Conservation (phyloP, 92 coral and sea anemone genomes). For the Epizoanthus fatuus region DNA sequence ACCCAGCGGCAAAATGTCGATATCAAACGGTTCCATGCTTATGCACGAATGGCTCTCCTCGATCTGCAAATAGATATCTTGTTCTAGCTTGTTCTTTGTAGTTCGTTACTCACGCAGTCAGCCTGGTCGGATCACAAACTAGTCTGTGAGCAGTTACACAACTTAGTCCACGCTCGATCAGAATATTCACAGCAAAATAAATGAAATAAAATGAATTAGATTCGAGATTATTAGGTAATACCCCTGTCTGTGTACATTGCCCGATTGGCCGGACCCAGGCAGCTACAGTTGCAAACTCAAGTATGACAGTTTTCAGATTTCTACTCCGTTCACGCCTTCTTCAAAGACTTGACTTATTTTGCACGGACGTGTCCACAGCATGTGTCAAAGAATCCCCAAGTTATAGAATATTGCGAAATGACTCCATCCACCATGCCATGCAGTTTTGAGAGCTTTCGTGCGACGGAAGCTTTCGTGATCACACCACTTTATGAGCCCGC, state of each 20-base stretch:
- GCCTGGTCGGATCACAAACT: not conserved
- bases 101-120: not conserved
- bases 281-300: too few species aligned
- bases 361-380: not conserved
- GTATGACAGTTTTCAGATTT: too few species aligned
- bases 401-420: conserved; percentile 13
- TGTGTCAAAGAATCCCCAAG: not conserved
- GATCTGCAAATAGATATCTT: not conserved
- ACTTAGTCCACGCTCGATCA: not conserved
- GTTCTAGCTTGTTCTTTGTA: not conserved
- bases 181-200: not conserved
- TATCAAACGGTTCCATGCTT: conserved; percentile 80
- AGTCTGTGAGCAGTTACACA: not conserved
- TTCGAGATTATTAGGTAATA: not conserved
- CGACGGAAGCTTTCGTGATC: not conserved
- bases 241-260: not conserved
- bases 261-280: too few species aligned
- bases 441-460: not conserved
- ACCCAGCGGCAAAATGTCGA: conserved; percentile 72
- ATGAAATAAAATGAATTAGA: not conserved
- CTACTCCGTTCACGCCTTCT: too few species aligned
- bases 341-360: too few species aligned
- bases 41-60: not conserved
- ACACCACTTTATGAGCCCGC: conserved; percentile 42
- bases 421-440: not conserved